Evolutionary conservation across 92 coral and sea anemone genomes (phyloP).

Genomic region (Epizoanthus fatuus): DNA sequence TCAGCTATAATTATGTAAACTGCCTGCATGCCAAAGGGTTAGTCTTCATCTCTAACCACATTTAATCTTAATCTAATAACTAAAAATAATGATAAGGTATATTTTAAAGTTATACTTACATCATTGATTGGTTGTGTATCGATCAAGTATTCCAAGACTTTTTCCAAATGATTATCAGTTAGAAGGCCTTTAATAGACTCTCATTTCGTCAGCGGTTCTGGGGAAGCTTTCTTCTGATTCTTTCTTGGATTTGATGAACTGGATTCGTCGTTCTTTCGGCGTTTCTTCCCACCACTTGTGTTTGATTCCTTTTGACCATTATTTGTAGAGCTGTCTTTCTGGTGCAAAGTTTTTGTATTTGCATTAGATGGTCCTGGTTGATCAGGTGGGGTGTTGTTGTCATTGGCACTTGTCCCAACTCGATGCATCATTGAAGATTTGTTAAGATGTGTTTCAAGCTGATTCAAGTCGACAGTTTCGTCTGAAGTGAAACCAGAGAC

Average conservation of each 20-base stretch:
- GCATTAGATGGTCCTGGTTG: not conserved
- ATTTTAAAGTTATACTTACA: too few species aligned
- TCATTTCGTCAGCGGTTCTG: not conserved
- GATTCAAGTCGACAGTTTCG: slow-evolving; percentile 11
- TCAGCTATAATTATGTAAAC: too few species aligned
- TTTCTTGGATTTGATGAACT: not conserved
- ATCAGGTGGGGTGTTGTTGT: slow-evolving; percentile 18
- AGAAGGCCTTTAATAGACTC: not conserved
- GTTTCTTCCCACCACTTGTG: slow-evolving; percentile 3
- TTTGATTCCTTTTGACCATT: slow-evolving; percentile 12
- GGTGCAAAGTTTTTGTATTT: not conserved
- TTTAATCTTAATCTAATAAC: too few species aligned
- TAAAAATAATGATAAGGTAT: too few species aligned
- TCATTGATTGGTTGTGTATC: too few species aligned
- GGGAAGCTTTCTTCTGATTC: slow-evolving; percentile 10
- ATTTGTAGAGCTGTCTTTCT: not conserved
- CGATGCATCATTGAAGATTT: slow-evolving; percentile 2
- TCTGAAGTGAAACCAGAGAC: not conserved
- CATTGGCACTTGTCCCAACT: slow-evolving; percentile 13
- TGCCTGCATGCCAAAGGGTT: too few species aligned
- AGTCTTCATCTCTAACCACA: too few species aligned
- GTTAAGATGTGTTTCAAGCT: slow-evolving; percentile 18
- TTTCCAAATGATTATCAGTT: not conserved
- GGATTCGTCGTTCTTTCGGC: not conserved
- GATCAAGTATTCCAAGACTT: too few species aligned